A percentile compares a stretch with the other conserved stretches of the same genome.
These are phyloP conservation scores for Aphelocoma californica DNA, from an alignment of 2,797 vertebrate genomes.

Conservation along the genomic window DNA sequence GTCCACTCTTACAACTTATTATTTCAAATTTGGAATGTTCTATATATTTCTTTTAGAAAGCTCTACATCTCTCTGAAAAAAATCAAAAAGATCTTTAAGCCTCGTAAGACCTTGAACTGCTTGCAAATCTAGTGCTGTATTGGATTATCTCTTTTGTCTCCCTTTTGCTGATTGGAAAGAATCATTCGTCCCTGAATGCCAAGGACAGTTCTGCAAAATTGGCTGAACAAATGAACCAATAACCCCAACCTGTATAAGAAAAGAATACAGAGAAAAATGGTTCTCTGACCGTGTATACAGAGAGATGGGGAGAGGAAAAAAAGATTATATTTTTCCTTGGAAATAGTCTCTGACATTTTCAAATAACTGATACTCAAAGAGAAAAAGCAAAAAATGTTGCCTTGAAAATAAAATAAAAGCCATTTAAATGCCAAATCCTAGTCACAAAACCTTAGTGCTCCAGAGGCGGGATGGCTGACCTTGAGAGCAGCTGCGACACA, in stretches of 20 bases:
- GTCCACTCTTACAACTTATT: neutral
- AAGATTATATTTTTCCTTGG: neutral
- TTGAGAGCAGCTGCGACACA: neutral
- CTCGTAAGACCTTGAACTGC: constrained; percentile 17
- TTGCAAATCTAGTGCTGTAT: constrained; percentile 24
- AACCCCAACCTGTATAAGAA: neutral
- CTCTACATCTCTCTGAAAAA: neutral
- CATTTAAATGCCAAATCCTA: neutral
- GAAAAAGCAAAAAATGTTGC: neutral
- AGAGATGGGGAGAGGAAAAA: neutral
- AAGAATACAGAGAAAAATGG: neutral
- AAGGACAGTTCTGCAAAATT: constrained; percentile 48
- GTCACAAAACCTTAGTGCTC: neutral
- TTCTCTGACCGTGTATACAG: neutral
- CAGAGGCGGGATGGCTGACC: neutral
- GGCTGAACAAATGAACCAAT: constrained; percentile 34
- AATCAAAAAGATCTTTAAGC: neutral
- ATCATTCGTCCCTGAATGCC: constrained; percentile 21
- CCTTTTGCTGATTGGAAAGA: constrained; percentile 44
- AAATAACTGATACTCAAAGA: neutral
- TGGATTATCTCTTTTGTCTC: constrained; percentile 42
- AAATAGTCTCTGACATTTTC: neutral
- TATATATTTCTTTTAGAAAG: neutral
- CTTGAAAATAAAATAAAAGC: constrained; percentile 10
- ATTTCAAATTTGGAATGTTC: neutral